A percentile compares a stretch with the other conserved stretches of the same genome.
Evolutionary conservation across 2,113 vertebrate genomes (phyloP).

Genomic region (Erpornis zantholeuca): DNA sequence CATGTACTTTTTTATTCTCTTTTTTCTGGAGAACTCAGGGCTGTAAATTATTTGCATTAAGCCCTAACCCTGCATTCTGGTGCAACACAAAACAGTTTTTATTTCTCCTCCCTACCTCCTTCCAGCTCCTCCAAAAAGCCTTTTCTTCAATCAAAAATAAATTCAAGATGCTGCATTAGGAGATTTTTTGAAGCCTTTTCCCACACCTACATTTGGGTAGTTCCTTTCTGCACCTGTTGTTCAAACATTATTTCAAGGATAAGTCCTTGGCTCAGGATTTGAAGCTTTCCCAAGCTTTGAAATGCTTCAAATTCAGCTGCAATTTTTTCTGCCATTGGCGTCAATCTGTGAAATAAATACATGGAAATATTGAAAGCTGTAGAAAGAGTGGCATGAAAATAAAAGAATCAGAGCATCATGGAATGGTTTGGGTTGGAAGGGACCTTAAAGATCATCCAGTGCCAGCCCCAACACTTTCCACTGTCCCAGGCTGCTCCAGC

Average conservation of each 20-base stretch:
- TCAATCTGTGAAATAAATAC: not conserved
- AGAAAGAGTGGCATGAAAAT: not conserved
- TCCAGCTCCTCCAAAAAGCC: not conserved
- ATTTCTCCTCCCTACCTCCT: not conserved
- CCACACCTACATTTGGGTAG: not conserved
- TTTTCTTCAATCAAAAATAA: not conserved
- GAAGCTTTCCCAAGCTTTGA: not conserved
- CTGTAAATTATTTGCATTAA: not conserved
- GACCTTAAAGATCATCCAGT: not conserved
- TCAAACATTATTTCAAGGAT: not conserved
- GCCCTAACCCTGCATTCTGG: not conserved
- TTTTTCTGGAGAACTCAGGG: not conserved
- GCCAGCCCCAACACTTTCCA: not conserved
- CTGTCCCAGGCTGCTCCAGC: accelerated
- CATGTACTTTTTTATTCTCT: not conserved
- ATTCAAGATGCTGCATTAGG: not conserved
- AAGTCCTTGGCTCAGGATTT: not conserved
- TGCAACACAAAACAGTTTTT: not conserved
- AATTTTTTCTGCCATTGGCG: not conserved
- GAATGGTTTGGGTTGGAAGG: not conserved
- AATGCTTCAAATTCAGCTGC: not conserved
- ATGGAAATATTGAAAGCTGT: not conserved
- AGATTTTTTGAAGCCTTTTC: not conserved
- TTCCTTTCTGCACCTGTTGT: not conserved
- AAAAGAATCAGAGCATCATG: not conserved